Base-by-base conservation (phyloP, 2,888 invertebrate species). In the Lithophane leautieri region DNA sequence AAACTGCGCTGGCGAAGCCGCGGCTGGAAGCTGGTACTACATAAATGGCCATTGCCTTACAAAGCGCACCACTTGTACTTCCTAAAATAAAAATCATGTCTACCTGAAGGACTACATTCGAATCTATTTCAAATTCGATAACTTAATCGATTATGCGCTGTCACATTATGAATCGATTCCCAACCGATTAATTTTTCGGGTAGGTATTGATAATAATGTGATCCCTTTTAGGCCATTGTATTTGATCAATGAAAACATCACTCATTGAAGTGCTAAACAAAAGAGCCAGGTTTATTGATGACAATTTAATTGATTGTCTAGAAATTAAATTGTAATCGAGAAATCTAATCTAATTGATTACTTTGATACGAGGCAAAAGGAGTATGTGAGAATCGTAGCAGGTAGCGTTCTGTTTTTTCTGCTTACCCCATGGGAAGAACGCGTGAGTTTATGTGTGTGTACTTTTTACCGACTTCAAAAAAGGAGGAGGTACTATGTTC, bases 131-230 rank as follows among this genome's bases (percentile, higher is more conserved):
- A 40, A 67, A 58, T 40, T 63, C 47, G 22, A 61, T 60, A 60
- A n/a, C 14, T 50, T 79, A 83, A 79, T 82, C 61, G 60, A 71
- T 75, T 71, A 42, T 47, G 40, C 54, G 42, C 14, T 68, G 78
- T 66, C 78, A 69, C 70, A n/a, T 67, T 76, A 75, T 44, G 52
- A 79, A 68, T 82, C 65, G 62, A 82, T 77, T 82, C 40, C 44
- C 42, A 58, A 73, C 40, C 79, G 65, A 82, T 86, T 69, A 76
- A 79, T 82, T 71, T 76, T 60, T 50, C 12, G 12, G 4, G 9
- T 66, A 19, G 19, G 9, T 56, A 40, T 25, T 47, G 54, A 76
- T 70, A 65, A 76, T 70, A 65, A 68, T 56, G 63, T 70, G 66
- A 76, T 62, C 40, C 50, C 42, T 65, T 67, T 56, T 60, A 62